These are phyloP conservation scores for Prinia subflava DNA, from an alignment of 2,113 vertebrate species.

Conservation along the genomic window DNA sequence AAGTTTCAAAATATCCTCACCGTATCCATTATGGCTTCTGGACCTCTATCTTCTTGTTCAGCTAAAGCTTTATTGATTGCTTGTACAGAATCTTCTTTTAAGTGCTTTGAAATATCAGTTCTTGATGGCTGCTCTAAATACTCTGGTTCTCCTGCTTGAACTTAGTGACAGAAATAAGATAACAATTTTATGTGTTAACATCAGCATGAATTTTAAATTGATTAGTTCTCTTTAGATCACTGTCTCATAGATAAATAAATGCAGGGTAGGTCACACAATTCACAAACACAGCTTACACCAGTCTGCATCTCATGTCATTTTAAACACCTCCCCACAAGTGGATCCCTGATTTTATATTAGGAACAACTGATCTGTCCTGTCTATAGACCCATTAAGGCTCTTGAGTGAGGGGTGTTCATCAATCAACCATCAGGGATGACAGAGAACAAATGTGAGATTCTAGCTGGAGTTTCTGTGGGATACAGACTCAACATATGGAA, in stretches of 20 bases:
- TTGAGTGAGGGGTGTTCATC: neutral
- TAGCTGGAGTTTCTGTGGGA: neutral
- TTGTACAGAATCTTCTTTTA: constrained; percentile 90
- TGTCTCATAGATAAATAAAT: neutral
- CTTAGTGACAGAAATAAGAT: constrained; percentile 71
- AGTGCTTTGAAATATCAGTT: constrained; percentile 85
- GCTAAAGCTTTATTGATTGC: constrained; percentile 87
- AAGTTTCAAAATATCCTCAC: constrained; percentile 73
- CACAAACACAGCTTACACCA: neutral
- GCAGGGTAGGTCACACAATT: neutral
- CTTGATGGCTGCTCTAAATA: constrained; percentile 97
- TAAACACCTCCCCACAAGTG: neutral
- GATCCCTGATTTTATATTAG: neutral
- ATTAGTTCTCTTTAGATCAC: neutral
- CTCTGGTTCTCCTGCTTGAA: constrained; percentile 85
- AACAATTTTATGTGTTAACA: constrained; percentile 32
- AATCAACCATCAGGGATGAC: neutral
- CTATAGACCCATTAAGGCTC: neutral
- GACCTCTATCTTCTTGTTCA: constrained; percentile 85
- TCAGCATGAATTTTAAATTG: neutral
- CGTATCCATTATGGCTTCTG: constrained; percentile 87
- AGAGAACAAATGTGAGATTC: neutral
- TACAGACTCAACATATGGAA: neutral
- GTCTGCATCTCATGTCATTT: neutral
- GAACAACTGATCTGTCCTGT: neutral